These are phyloP conservation scores for Empis stercorea DNA, from an alignment of 2,888 invertebrate genomes.

Conservation along the genomic window DNA sequence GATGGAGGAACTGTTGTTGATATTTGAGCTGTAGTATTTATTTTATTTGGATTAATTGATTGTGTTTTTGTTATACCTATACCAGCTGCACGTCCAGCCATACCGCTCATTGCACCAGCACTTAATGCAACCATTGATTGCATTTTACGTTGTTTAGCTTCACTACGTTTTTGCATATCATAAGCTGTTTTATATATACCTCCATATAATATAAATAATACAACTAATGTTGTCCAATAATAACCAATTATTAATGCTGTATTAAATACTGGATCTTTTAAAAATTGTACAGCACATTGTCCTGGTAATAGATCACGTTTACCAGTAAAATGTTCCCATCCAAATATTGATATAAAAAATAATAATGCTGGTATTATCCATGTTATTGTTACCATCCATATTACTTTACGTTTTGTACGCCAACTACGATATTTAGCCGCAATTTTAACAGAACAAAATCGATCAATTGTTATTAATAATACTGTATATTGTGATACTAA, in stretches of 20 bases:
- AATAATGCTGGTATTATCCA: conserved; percentile 94
- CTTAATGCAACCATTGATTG: conserved; percentile 86
- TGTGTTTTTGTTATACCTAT: conserved; percentile 63
- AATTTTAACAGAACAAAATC: conserved; percentile 97
- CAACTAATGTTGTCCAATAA: conserved; percentile 94
- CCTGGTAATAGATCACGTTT: conserved; percentile 75
- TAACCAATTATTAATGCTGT: conserved; percentile 93
- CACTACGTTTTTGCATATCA: conserved; percentile 93
- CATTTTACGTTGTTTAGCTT: conserved; percentile 91
- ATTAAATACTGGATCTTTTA: conserved; percentile 94
- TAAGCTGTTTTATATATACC: conserved; percentile 96
- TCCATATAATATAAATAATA: conserved; percentile 89
- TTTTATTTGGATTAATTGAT: conserved; percentile 50
- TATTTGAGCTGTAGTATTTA: conserved; percentile 18
- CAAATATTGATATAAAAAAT: conserved; percentile 96
- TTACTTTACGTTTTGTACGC: conserved; percentile 86
- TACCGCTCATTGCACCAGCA: conserved; percentile 80
- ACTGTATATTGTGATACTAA: conserved; percentile 99
- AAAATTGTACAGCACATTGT: conserved; percentile 92
- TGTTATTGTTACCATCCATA: conserved; percentile 90
- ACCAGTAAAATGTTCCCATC: conserved; percentile 97
- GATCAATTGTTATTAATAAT: conserved; percentile 92
- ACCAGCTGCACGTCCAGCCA: conserved; percentile 78
- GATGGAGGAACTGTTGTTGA: conserved; percentile 17
- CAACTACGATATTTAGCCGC: conserved; percentile 94